Conservation (phyloP, 92 coral and sea anemone species). For the Porites divaricata region DNA sequence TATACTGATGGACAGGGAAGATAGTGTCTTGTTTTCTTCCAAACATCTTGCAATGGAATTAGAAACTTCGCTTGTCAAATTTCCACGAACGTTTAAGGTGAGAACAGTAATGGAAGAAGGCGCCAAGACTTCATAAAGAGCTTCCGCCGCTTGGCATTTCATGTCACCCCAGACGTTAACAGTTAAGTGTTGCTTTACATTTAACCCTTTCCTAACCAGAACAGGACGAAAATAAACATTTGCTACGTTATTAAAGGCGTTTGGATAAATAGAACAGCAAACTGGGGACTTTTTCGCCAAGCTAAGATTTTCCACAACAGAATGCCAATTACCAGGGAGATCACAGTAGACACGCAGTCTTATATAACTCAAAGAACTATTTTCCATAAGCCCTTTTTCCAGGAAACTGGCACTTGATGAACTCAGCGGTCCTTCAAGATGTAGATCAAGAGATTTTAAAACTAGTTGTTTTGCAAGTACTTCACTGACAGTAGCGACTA, state of each 20-base stretch:
- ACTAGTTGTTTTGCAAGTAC: neutral
- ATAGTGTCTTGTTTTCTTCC: neutral
- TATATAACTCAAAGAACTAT: neutral
- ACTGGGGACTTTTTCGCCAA: neutral
- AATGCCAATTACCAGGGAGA: neutral
- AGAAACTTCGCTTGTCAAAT: neutral
- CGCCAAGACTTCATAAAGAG: neutral
- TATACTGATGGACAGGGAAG: conserved; percentile 1
- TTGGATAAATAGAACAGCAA: conserved; percentile 2
- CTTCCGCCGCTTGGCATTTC: neutral
- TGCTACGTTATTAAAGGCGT: neutral
- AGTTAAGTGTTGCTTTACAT: neutral
- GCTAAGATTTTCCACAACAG: neutral
- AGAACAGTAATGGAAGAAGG: neutral
- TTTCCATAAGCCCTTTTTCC: neutral
- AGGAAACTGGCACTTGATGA: neutral
- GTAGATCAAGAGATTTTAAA: neutral
- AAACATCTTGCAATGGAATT: neutral
- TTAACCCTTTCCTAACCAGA: too few relatives aligned
- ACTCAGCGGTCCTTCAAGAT: neutral
- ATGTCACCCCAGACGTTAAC: conserved; percentile 19
- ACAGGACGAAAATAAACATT: neutral
- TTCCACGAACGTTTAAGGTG: neutral
- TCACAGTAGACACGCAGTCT: neutral
- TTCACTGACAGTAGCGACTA: neutral